These are phyloP conservation scores for Crepidodera aurea DNA, from an alignment of 2,888 invertebrate species.

Conservation along the genomic window DNA sequence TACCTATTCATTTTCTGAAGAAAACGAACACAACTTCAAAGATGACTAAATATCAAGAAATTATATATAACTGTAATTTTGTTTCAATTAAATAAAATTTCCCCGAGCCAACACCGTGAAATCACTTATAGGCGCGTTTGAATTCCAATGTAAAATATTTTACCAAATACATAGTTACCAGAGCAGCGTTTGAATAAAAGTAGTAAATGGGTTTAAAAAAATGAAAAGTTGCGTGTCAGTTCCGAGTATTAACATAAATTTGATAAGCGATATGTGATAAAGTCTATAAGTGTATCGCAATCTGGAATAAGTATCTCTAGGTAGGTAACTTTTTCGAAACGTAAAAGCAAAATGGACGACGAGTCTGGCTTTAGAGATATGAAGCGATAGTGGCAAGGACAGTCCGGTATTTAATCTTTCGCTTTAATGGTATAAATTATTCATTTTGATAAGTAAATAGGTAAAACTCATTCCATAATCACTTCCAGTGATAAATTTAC, in stretches of 20 bases:
- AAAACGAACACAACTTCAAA: too few relatives aligned
- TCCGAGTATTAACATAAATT: slow-evolving; percentile 56
- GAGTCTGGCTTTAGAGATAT: slow-evolving; percentile 55
- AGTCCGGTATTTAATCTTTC: slow-evolving; percentile 59
- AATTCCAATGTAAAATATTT: background rate
- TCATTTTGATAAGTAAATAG: slow-evolving; percentile 58
- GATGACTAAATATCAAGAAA: too few relatives aligned
- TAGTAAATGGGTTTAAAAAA: slow-evolving; percentile 49
- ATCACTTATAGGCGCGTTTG: background rate
- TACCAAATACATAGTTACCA: slow-evolving; percentile 2
- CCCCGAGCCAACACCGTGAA: background rate
- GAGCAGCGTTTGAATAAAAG: slow-evolving; percentile 34
- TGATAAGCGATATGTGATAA: slow-evolving; percentile 57
- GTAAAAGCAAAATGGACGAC: slow-evolving; percentile 53
- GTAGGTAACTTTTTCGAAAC: slow-evolving; percentile 38
- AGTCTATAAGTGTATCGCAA: slow-evolving; percentile 54
- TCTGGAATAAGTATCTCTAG: slow-evolving; percentile 56
- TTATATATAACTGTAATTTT: too few relatives aligned
- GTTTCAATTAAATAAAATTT: too few relatives aligned
- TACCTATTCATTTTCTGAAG: too few relatives aligned
- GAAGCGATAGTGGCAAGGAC: slow-evolving; percentile 59
- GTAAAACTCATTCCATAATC: slow-evolving; percentile 60
- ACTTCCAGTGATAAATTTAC: slow-evolving; percentile 40
- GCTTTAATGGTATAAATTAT: slow-evolving; percentile 61
- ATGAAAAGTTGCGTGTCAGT: slow-evolving; percentile 54